Evolutionary conservation across 2,797 vertebrate species (phyloP), one percentile per base, ranked within the genome.

Genomic region (Oryzias sinensis): DNA sequence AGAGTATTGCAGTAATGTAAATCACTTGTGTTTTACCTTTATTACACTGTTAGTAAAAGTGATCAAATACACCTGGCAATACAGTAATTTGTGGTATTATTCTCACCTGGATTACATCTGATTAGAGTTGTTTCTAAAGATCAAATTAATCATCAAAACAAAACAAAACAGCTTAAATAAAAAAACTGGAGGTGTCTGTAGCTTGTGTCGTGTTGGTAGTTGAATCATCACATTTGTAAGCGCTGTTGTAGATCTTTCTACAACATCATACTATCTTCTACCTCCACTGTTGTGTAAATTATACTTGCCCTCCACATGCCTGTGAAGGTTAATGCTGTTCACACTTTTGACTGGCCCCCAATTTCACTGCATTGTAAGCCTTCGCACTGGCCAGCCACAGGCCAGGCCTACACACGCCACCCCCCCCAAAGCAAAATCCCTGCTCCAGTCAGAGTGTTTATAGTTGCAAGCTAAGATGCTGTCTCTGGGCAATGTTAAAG

Each of bases 401-500:
- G 77, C 74, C 74, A 75, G 72, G 74, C 68, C 79, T 43, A 43
- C 77, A 64, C 67, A 52, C 74, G 42, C 65, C 60, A 70, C 79
- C 77, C 81, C 77, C 81, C 20, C 75, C 67, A 76, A 78, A 83
- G 79, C 60, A 59, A 78, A 77, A 69, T 72, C 61, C 58, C 65
- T 46, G 5, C 64, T 63, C 70, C 69, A 65, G 71, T 74, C 82
- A 74, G 75, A 74, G 74, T 80, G 75, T 85, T 77, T 81, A 76
- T 66, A 77, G 78, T 82, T 88, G 65, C 48, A 72, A 82, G 82
- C 82, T 74, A 77, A 78, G 78, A 79, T 77, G 80, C 74, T 37
- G 53, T 81, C 87, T 85, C 82, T 49, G 78, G 85, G 84, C 81
- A 84, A 87, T 82, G 87, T 84, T 89, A 88, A 90, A 89, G 72